Percentiles rank a stretch among this genome's conserved stretches.
These are phyloP conservation scores for Brachypteracias leptosomus DNA, from an alignment of 2,113 vertebrate species.

Conservation along the genomic window DNA sequence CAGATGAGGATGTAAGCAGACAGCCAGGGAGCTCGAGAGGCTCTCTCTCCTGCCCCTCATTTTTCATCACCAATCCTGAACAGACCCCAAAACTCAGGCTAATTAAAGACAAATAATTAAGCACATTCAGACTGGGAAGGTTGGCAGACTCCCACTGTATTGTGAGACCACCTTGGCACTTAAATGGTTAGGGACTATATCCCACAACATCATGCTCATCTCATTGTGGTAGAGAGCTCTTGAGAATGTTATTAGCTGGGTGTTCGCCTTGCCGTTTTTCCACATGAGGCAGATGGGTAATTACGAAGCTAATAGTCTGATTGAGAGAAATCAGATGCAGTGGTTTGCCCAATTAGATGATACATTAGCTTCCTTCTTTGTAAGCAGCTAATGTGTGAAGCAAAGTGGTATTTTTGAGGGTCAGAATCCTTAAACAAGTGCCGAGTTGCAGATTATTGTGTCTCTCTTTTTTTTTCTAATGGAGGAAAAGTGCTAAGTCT, in stretches of 20 bases:
- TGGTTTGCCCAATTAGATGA: slow-evolving; percentile 99
- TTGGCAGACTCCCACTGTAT: slow-evolving; percentile 75
- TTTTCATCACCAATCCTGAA: slow-evolving; percentile 62
- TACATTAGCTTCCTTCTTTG: slow-evolving; percentile 99
- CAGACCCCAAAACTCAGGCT: slow-evolving; percentile 72
- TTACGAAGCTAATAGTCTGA: slow-evolving; percentile 99
- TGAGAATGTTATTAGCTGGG: slow-evolving; percentile 99
- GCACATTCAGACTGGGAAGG: slow-evolving; percentile 66
- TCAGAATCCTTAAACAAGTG: slow-evolving; percentile 97
- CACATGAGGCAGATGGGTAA: slow-evolving; percentile 99
- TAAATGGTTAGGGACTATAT: slow-evolving; percentile 88
- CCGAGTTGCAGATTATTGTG: slow-evolving; percentile 89
- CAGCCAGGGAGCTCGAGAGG: not conserved
- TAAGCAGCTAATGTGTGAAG: slow-evolving; percentile 99
- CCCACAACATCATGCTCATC: slow-evolving; percentile 93
- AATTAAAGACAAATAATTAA: slow-evolving; percentile 81
- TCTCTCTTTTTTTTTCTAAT: slow-evolving; percentile 87
- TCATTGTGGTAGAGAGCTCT: slow-evolving; percentile 99
- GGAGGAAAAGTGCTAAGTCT: slow-evolving; percentile 96
- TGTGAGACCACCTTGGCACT: slow-evolving; percentile 83
- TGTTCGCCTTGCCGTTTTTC: slow-evolving; percentile 93
- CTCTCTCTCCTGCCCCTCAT: slow-evolving; percentile 30
- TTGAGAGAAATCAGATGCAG: slow-evolving; percentile 99
- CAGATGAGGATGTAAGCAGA: not conserved
- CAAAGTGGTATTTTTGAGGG: slow-evolving; percentile 98